Evolutionary conservation across 2,888 invertebrate genomes (phyloP).

Genomic region (Nymphalis urticae): DNA sequence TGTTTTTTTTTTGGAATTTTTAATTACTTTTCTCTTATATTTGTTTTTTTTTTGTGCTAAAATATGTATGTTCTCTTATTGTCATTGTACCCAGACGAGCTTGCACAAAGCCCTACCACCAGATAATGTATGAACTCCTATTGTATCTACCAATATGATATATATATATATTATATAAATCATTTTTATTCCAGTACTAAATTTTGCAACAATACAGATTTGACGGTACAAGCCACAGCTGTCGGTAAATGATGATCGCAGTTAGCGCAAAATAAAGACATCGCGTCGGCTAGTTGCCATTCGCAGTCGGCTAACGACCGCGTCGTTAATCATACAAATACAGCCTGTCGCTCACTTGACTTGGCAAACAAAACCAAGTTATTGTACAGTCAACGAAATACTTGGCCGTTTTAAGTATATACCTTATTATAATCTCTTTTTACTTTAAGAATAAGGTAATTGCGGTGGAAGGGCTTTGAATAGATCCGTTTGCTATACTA

Average conservation of each 20-base stretch:
- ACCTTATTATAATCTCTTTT: neutral
- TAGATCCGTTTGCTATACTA: too few species aligned
- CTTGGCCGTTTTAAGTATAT: neutral
- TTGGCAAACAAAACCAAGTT: conserved; percentile 44
- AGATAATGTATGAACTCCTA: neutral
- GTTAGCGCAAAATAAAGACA: conserved; percentile 62
- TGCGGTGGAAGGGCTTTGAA: too few species aligned
- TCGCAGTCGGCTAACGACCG: conserved; percentile 65
- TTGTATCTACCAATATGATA: neutral
- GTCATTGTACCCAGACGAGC: too few species aligned
- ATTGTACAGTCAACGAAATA: conserved; percentile 9
- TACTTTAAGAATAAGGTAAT: neutral
- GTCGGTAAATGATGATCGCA: conserved; percentile 54
- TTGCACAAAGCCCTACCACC: too few species aligned
- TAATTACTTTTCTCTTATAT: too few species aligned
- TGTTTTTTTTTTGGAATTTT: too few species aligned
- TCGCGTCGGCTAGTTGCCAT: conserved; percentile 54
- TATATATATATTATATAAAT: neutral
- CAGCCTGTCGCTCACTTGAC: conserved; percentile 56
- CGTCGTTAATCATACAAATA: conserved; percentile 55
- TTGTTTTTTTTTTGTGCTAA: too few species aligned
- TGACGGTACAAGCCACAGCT: conserved; percentile 44
- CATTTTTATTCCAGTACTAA: conserved; percentile 35
- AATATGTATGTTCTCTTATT: too few species aligned
- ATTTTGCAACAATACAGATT: conserved; percentile 31